Conservation (phyloP, 1,140 invertebrate species). For the Solenopsis fugax region DNA sequence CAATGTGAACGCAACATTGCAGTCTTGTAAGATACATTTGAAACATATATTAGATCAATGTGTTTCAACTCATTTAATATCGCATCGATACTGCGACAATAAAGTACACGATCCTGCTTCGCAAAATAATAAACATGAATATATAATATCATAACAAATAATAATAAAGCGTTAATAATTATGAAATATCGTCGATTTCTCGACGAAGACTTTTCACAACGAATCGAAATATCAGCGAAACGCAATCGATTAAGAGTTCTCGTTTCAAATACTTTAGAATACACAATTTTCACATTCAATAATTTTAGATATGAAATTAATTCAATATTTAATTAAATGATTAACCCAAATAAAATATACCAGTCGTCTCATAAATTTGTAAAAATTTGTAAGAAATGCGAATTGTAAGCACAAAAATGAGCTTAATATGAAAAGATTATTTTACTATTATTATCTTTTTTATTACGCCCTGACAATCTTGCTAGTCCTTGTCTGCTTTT, state of each 20-base stretch:
- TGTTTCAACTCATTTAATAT: neutral
- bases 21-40: neutral
- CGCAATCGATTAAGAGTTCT: neutral
- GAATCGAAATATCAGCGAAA: slow-evolving; percentile 19
- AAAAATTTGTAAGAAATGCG: slow-evolving; percentile 15
- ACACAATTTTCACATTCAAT: neutral
- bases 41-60: neutral
- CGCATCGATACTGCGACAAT: slow-evolving; percentile 27
- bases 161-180: neutral
- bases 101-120: slow-evolving; percentile 10
- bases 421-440: slow-evolving; percentile 11
- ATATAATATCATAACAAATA: neutral
- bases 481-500: neutral
- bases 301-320: slow-evolving; percentile 19
- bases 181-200: neutral
- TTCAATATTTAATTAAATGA: neutral
- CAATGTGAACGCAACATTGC: neutral
- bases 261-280: neutral
- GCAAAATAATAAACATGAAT: neutral
- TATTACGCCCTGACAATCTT: neutral
- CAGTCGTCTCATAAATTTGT: slow-evolving; percentile 7
- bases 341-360: slow-evolving; percentile 4
- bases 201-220: neutral
- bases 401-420: slow-evolving; percentile 15
- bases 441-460: slow-evolving; percentile 14